Conservation (phyloP, 2,797 vertebrate species). For the Craterocephalus amniculus region DNA sequence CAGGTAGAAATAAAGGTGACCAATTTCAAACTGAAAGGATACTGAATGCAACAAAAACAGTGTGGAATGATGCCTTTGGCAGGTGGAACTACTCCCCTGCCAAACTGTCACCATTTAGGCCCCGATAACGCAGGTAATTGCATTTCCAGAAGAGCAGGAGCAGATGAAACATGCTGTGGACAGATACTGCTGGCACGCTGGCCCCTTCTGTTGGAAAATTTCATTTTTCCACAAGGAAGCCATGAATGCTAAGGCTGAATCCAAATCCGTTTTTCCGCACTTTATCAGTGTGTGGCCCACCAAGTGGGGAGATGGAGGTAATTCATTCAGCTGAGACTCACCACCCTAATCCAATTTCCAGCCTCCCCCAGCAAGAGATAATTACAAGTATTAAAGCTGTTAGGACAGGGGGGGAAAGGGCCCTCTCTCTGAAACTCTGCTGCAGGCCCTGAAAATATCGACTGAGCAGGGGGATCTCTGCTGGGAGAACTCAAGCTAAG, state of each 20-base stretch:
- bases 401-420: conserved; percentile 78
- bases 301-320: conserved; percentile 93
- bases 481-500: conserved; percentile 85
- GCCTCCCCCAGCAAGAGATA: conserved; percentile 93
- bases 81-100: conserved; percentile 84
- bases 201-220: conserved; percentile 92
- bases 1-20: conserved; percentile 52
- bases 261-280: conserved; percentile 90
- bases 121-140: conserved; percentile 91
- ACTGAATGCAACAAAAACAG: conserved; percentile 68
- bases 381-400: conserved; percentile 93
- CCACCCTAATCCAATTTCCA: conserved; percentile 95
- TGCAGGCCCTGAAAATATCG: conserved; percentile 81
- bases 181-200: conserved; percentile 91
- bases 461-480: conserved; percentile 78
- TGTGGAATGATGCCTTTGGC: conserved; percentile 76
- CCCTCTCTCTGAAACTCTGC: conserved; percentile 80
- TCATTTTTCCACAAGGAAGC: conserved; percentile 95
- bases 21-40: conserved; percentile 64
- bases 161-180: conserved; percentile 90
- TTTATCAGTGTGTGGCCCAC: conserved; percentile 92
- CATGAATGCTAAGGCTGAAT: conserved; percentile 91
- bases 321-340: conserved; percentile 92
- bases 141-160: conserved; percentile 91
- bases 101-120: conserved; percentile 88